phyloP scores from a whole-genome alignment of 2,888 invertebrate genomes.

The Chymomyza fuscimana region DNA sequence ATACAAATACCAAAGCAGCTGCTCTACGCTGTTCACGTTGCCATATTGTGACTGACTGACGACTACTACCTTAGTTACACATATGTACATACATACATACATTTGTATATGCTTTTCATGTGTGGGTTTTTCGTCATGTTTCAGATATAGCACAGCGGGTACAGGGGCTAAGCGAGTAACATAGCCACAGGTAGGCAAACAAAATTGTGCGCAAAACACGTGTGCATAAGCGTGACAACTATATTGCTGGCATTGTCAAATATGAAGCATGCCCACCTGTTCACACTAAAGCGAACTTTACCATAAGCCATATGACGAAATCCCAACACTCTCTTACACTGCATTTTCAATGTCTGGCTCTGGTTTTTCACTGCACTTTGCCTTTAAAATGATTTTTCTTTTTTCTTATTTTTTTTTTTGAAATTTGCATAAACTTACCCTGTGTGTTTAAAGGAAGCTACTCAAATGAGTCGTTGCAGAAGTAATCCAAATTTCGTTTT shows the following conservation, averaged over 20 bases:
- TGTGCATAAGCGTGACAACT: conserved; percentile 46
- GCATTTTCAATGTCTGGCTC: conserved; percentile 56
- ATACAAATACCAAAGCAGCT: conserved; percentile 23
- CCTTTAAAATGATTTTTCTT: background rate
- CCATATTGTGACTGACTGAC: conserved; percentile 23
- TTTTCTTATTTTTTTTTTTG: conserved; percentile 5
- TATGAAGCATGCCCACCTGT: conserved; percentile 25
- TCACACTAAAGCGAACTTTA: conserved; percentile 16
- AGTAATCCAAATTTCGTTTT: conserved; percentile 33
- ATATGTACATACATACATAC: too few relatives aligned
- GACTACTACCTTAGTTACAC: background rate
- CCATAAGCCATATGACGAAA: conserved; percentile 60
- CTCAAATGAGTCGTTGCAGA: background rate
- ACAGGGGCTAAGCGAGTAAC: conserved; percentile 33
- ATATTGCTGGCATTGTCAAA: conserved; percentile 15
- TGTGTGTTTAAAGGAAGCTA: conserved; percentile 10
- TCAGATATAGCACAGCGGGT: conserved; percentile 41
- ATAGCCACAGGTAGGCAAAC: conserved; percentile 60
- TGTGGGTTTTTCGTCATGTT: conserved; percentile 25
- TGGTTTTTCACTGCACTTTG: conserved; percentile 40
- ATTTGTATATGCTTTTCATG: conserved; percentile 2
- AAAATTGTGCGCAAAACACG: conserved; percentile 22
- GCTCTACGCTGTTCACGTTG: conserved; percentile 13
- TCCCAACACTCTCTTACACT: conserved; percentile 56
- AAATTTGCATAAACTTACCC: conserved; percentile 32